These are phyloP conservation scores for Zosterops pallidus DNA, from an alignment of 2,113 vertebrate genomes.

Conservation along the genomic window DNA sequence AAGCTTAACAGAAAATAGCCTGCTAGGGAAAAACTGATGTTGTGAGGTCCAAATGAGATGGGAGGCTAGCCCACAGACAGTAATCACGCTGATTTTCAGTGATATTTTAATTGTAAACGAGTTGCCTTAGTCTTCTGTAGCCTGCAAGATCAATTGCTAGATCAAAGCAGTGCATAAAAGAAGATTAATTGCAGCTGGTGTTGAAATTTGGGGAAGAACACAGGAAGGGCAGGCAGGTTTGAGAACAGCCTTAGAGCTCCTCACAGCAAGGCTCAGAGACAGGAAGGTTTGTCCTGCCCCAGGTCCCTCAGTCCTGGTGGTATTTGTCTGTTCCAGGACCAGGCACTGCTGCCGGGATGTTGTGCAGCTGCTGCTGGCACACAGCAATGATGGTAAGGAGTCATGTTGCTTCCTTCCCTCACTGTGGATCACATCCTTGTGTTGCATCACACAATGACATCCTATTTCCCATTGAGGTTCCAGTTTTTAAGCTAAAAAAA, in stretches of 20 bases:
- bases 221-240: neutral
- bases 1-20: neutral
- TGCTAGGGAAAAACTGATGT: neutral
- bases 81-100: neutral
- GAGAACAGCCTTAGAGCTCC: neutral
- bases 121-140: neutral
- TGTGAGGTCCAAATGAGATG: neutral
- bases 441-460: rapidly evolving
- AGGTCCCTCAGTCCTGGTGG: neutral
- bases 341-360: neutral
- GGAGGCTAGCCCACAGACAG: neutral
- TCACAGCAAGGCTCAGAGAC: neutral
- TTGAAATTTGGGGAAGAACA: neutral
- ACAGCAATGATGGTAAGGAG: neutral
- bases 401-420: neutral
- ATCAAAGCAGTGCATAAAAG: neutral
- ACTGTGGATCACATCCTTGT: neutral
- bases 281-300: neutral
- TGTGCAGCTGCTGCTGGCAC: neutral
- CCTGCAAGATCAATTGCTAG: neutral
- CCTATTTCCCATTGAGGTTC: neutral
- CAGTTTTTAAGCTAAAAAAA: neutral
- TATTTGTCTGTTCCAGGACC: neutral
- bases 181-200: neutral
- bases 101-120: neutral